Evolutionary conservation across 2,113 vertebrate species (phyloP).

Genomic region (Pao palembangensis): DNA sequence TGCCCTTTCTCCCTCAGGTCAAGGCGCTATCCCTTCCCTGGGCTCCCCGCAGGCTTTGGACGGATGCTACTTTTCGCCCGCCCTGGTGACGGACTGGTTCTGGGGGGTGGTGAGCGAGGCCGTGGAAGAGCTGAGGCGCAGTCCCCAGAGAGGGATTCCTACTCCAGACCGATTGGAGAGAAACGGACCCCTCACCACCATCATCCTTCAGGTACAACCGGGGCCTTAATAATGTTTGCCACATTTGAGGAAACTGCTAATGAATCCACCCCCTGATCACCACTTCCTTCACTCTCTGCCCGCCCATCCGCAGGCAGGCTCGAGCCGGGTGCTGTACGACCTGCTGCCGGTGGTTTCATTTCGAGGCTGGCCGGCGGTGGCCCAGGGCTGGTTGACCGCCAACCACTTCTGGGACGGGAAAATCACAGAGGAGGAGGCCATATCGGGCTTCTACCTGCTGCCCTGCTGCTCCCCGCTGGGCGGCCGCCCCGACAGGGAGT

Average conservation of each 20-base stretch:
- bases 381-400: conserved; percentile 79
- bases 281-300: too few relatives aligned
- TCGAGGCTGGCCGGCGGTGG: conserved; percentile 81
- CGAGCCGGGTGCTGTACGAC: conserved; percentile 81
- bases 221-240: neutral
- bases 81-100: conserved; percentile 79
- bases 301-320: conserved; percentile 65
- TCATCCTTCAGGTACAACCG: conserved; percentile 69
- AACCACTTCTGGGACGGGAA: conserved; percentile 87
- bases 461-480: conserved; percentile 75
- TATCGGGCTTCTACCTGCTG: conserved; percentile 83
- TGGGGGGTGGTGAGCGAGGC: conserved; percentile 72
- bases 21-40: conserved; percentile 62
- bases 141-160: conserved; percentile 76
- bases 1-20: conserved; percentile 8
- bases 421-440: conserved; percentile 78
- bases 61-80: conserved; percentile 77
- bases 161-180: conserved; percentile 72
- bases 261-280: too few relatives aligned
- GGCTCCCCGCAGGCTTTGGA: conserved; percentile 71
- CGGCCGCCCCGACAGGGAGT: conserved; percentile 75
- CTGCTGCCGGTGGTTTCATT: conserved; percentile 84
- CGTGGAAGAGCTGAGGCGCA: conserved; percentile 70
- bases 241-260: too few relatives aligned
- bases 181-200: conserved; percentile 76